phyloP scores from a whole-genome alignment of 2,113 vertebrate genomes.

The Phoxinus phoxinus region DNA sequence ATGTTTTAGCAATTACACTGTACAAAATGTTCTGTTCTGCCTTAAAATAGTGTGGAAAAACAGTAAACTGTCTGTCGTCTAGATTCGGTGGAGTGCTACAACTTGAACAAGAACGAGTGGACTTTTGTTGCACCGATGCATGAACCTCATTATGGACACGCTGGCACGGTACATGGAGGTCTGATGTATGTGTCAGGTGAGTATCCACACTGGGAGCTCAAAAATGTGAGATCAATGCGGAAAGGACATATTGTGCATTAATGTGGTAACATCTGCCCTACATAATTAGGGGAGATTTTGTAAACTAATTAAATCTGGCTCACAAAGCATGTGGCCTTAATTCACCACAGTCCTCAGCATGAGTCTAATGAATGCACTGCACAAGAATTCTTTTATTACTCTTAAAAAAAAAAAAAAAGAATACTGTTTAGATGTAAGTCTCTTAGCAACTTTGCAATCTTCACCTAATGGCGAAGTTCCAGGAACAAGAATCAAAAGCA shows the following conservation, averaged over 20 bases:
- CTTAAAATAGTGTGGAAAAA: slow-evolving; percentile 10
- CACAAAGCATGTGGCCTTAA: slow-evolving; percentile 45
- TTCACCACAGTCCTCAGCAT: slow-evolving; percentile 56
- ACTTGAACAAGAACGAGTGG: slow-evolving; percentile 81
- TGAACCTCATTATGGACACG: slow-evolving; percentile 83
- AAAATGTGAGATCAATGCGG: background rate
- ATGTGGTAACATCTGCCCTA: background rate
- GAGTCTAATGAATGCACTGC: slow-evolving; percentile 1
- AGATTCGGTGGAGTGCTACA: slow-evolving; percentile 82
- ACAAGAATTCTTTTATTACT: slow-evolving; percentile 19
- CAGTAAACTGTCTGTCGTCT: slow-evolving; percentile 27
- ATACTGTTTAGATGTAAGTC: background rate
- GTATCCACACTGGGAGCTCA: background rate
- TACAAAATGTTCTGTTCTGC: background rate
- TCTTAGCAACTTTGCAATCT: slow-evolving; percentile 25
- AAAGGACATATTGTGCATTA: background rate
- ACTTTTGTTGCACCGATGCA: slow-evolving; percentile 73
- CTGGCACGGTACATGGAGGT: slow-evolving; percentile 77
- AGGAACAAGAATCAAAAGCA: background rate
- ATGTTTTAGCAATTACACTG: background rate
- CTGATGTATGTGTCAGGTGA: slow-evolving; percentile 83
- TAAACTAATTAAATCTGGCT: slow-evolving; percentile 10
- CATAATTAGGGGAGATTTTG: background rate
- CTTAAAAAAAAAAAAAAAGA: background rate
- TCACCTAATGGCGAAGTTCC: slow-evolving; percentile 6